Evolutionary conservation across 1,140 invertebrate genomes (phyloP).

Genomic region (Drosophila tropicalis): DNA sequence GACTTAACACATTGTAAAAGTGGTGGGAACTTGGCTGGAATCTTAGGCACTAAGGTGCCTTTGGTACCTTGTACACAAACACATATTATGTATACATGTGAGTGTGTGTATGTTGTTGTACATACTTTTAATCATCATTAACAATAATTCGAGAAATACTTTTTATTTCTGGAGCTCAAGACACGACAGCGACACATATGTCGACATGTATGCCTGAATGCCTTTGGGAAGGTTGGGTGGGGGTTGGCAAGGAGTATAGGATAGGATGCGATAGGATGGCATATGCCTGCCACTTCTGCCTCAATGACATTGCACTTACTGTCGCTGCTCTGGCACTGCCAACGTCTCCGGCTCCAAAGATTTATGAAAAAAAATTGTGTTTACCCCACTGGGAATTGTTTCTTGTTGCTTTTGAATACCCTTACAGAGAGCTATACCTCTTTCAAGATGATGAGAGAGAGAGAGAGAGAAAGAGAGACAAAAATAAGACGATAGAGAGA

Average conservation of each 20-base stretch:
- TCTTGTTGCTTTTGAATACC: constrained; percentile 22
- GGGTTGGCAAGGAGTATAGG: neutral
- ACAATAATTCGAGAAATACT: constrained; percentile 83
- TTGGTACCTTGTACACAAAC: constrained; percentile 45
- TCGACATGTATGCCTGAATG: constrained; percentile 1
- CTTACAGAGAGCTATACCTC: constrained; percentile 4
- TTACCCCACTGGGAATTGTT: constrained; percentile 56
- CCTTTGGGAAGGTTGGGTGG: constrained; percentile 30
- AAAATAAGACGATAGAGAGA: no score
- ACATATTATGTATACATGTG: constrained; percentile 19
- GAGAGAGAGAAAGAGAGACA: neutral
- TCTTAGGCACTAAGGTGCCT: constrained; percentile 1
- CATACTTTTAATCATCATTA: constrained; percentile 83
- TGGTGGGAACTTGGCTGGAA: neutral
- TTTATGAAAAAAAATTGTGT: constrained; percentile 72
- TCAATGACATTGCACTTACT: constrained; percentile 80
- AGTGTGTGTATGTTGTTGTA: constrained; percentile 20
- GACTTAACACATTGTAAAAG: constrained; percentile 19
- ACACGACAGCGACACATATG: constrained; percentile 19
- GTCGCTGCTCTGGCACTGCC: constrained; percentile 25
- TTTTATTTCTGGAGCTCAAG: constrained; percentile 73
- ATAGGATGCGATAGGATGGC: constrained; percentile 21
- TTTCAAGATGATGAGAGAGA: neutral
- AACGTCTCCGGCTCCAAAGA: constrained; percentile 51
- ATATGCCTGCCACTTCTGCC: constrained; percentile 58